These are phyloP conservation scores for Myotis davidii DNA, from an alignment of 2,113 vertebrate genomes.

Conservation along the genomic window DNA sequence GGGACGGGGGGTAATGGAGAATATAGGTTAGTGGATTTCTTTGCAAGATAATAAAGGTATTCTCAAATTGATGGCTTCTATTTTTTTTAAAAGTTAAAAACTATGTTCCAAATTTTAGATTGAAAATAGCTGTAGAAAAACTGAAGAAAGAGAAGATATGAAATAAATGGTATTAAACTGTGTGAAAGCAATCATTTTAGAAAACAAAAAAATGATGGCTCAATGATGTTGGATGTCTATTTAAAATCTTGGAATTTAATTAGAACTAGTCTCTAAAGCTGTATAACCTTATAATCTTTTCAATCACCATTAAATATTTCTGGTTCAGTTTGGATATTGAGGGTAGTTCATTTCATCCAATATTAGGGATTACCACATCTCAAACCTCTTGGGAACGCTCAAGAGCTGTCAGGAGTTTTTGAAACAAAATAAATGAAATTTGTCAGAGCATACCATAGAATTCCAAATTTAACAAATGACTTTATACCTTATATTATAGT, in stretches of 20 bases:
- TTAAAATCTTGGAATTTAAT: neutral
- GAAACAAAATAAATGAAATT: constrained; percentile 4
- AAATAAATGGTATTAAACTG: neutral
- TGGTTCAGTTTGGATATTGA: neutral
- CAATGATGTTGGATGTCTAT: neutral
- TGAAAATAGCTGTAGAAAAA: neutral
- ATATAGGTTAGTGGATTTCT: neutral
- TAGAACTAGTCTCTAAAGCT: neutral
- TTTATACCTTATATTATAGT: neutral
- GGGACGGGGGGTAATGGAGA: neutral
- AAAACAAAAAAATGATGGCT: neutral
- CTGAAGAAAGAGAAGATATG: neutral
- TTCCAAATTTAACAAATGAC: neutral
- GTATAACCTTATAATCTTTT: neutral
- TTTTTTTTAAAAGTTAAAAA: constrained; percentile 5
- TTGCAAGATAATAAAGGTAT: neutral
- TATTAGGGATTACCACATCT: neutral
- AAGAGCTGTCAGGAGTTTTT: neutral
- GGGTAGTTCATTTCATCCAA: neutral
- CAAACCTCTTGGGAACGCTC: neutral
- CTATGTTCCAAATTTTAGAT: neutral
- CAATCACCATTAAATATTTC: neutral
- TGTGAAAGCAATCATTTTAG: neutral
- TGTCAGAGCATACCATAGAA: neutral
- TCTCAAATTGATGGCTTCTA: neutral